Evolutionary conservation across 2,888 invertebrate species (phyloP).

Genomic region (Trachelus tabidus): DNA sequence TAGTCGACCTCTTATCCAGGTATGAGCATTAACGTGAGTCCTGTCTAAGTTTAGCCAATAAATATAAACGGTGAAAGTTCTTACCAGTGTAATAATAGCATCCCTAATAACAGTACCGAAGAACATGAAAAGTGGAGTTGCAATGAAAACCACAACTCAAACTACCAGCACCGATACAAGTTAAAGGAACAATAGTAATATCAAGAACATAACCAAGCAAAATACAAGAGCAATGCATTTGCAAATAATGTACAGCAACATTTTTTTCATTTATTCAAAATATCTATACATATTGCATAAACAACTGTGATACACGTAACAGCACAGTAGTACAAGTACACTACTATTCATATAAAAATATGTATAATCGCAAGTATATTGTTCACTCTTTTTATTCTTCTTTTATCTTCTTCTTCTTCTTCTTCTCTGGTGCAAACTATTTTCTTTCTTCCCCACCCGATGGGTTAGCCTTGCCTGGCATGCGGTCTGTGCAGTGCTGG

Average conservation of each 20-base stretch:
- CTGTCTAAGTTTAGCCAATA: background rate
- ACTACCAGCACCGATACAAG: background rate
- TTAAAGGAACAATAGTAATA: too few relatives aligned
- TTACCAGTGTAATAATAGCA: background rate
- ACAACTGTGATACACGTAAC: background rate
- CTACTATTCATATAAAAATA: background rate
- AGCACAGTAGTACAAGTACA: background rate
- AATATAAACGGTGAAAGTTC: background rate
- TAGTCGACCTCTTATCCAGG: background rate
- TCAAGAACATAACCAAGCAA: background rate
- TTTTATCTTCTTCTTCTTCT: background rate
- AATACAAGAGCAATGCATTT: background rate
- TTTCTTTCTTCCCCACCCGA: constrained; percentile 16
- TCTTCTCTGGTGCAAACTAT: constrained; percentile 12
- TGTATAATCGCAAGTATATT: background rate
- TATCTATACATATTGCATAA: background rate
- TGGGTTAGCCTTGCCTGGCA: constrained; percentile 21
- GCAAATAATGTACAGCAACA: background rate
- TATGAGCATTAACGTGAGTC: background rate
- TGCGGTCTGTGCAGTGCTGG: constrained; percentile 9
- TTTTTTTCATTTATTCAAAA: background rate
- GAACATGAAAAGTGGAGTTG: background rate
- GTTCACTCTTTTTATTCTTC: background rate
- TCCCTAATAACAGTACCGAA: background rate
- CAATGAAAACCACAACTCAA: background rate